Evolutionary conservation across 2,888 invertebrate species (phyloP).

Genomic region (Scaptomyza parva): DNA sequence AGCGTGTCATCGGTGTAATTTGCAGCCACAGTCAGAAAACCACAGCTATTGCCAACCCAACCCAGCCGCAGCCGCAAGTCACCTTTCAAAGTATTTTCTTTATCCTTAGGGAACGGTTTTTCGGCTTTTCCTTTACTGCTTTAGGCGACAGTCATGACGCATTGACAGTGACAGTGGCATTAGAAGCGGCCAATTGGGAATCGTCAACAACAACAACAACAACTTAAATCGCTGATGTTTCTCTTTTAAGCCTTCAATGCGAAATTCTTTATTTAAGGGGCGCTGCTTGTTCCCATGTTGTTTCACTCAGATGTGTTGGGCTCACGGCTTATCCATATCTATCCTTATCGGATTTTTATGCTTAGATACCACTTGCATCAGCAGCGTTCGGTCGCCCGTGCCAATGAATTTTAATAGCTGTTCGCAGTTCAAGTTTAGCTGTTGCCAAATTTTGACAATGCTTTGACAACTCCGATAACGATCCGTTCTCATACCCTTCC

Average conservation of each 20-base stretch:
- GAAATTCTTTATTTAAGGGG: background rate
- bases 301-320: background rate
- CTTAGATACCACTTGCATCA: background rate
- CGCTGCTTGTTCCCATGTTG: background rate
- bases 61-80: constrained; percentile 9
- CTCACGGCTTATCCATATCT: background rate
- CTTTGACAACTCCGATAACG: background rate
- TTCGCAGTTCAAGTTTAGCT: background rate
- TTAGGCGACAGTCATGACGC: constrained; percentile 48
- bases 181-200: constrained; percentile 36
- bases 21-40: constrained; percentile 55
- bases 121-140: constrained; percentile 49
- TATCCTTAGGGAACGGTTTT: constrained; percentile 63
- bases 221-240: constrained; percentile 2
- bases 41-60: background rate
- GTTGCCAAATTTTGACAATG: background rate
- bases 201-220: constrained; percentile 1
- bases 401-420: constrained; percentile 1
- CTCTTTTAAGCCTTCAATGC: background rate
- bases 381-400: background rate
- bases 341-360: background rate
- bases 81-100: constrained; percentile 56
- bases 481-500: background rate
- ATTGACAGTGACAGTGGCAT: constrained; percentile 30
- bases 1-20: constrained; percentile 79